phyloP scores from a whole-genome alignment of 2,113 vertebrate species.

The Rhineura floridana region DNA sequence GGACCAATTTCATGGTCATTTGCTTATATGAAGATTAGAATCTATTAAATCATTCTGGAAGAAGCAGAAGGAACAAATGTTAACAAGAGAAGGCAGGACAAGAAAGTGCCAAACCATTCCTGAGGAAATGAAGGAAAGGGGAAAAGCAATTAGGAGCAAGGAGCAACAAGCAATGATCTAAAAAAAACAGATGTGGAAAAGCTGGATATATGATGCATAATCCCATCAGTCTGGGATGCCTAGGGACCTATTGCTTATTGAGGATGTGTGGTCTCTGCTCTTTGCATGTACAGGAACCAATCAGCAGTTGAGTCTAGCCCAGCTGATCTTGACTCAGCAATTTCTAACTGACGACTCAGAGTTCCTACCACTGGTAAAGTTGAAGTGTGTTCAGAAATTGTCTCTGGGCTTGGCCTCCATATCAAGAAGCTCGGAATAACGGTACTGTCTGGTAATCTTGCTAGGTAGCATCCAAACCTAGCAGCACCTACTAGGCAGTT shows the following conservation, averaged over 20 bases:
- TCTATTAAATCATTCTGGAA: background rate
- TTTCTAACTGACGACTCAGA: background rate
- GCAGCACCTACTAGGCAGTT: background rate
- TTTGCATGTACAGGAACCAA: background rate
- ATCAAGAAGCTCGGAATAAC: background rate
- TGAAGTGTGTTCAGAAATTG: background rate
- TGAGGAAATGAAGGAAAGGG: background rate
- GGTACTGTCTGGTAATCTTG: too few species aligned
- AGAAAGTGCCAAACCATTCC: background rate
- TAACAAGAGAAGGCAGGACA: background rate
- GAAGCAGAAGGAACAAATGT: constrained; percentile 8
- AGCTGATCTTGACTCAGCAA: background rate
- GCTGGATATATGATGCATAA: background rate
- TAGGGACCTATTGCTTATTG: background rate
- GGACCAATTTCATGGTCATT: constrained; percentile 25
- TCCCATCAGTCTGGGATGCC: background rate
- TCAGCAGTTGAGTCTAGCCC: background rate
- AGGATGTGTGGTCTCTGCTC: background rate
- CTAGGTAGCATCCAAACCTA: background rate
- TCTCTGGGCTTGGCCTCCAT: background rate
- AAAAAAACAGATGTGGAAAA: background rate
- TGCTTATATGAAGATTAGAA: constrained; percentile 1
- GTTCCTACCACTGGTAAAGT: too few species aligned
- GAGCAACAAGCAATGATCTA: background rate
- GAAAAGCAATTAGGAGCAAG: background rate